Evolutionary conservation across 2,888 invertebrate species (phyloP), one percentile per base, ranked within the genome.

Genomic region (Calameuta filiformis): DNA sequence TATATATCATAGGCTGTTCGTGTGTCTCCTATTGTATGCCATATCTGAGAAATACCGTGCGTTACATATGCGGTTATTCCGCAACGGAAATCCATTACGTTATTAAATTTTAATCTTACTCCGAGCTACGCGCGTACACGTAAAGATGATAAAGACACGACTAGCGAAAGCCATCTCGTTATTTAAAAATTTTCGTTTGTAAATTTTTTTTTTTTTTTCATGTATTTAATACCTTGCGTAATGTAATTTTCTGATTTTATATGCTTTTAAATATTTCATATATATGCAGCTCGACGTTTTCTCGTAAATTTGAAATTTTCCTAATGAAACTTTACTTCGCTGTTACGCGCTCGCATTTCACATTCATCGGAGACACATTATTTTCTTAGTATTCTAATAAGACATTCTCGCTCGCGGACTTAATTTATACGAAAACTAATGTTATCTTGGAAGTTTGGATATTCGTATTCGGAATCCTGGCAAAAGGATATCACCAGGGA

Each of bases 61-160:
- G 23, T 78, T 73, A 68, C 68, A 68, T 71, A 71, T 40, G 68
- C 68, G 69, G 37, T 76, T 35, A 35, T 40, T 69, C 33, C 34
- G 34, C n/a, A 37, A 6, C 76, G 69, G 31, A 34, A 56, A 56
- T 34, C 79, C 84, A 83, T 84, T 84, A 84, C 77, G 79, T 81
- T 83, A 83, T 82, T 81, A 81, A 83, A 83, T 86, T 86, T 85
- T 85, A 84, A 87, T 85, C 82, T 81, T 75, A 31, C 56, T 56
- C 35, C 30, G 30, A 11, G 31, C 30, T 71, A 71, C 23, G 15
- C 1, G 56, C 56, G 9, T 23, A 56, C 23, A 9, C 56, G 56
- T 56, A 9, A 15, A 15, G 56, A 56, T 9, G 56, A 56, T 23
- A 56, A 23, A 23, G 6, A 23, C 56, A 23, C 9, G 56, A 56